Evolutionary conservation across 2,888 invertebrate species (phyloP), one percentile per base, ranked within the genome.

Genomic region (Tubulanus polymorphus): DNA sequence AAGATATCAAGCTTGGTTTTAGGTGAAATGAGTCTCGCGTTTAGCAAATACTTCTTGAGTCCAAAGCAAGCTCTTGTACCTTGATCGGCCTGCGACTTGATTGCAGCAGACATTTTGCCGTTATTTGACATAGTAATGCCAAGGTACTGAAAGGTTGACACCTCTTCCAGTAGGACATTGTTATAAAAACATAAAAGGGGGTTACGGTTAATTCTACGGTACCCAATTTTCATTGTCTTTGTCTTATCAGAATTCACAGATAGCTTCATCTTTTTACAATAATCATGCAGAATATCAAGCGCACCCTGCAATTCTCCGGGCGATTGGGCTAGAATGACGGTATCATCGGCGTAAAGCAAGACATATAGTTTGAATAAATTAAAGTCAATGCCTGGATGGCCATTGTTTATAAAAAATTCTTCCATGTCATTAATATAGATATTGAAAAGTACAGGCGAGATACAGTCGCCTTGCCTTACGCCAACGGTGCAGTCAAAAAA

Each of bases 291-390:
- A 20, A 15, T 8, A 2, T 50, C 15, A n/a, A 49, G 18, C 15
- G 23, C 20, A 18, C n/a, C 10, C 1, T 27, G 45, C 10, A 52
- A 46, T 25, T 53, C 53, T 15, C 10, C 46, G 12, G 35, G 37
- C 18, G 46, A 47, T 28, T 53, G 30, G 0, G 59, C 55, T 45
- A 59, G 25, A 26, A 59, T 55, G 12, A 59, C 47, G 10, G 55
- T 53, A 41, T 59, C 59, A 27, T 58, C 55, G 3, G 59, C 59
- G 30, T 55, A 56, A 1, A 56, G 41, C 12, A 55, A 45, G 28
- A 55, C n/a, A n/a, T n/a, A n/a, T n/a, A n/a, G n/a, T n/a, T n/a
- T n/a, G n/a, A n/a, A n/a, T n/a, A n/a, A n/a, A n/a, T n/a, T n/a
- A n/a, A n/a, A n/a, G n/a, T n/a, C n/a, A n/a, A n/a, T 18, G 6